Conservation (phyloP, 2,113 vertebrate species). For the Empidonax alnorum region DNA sequence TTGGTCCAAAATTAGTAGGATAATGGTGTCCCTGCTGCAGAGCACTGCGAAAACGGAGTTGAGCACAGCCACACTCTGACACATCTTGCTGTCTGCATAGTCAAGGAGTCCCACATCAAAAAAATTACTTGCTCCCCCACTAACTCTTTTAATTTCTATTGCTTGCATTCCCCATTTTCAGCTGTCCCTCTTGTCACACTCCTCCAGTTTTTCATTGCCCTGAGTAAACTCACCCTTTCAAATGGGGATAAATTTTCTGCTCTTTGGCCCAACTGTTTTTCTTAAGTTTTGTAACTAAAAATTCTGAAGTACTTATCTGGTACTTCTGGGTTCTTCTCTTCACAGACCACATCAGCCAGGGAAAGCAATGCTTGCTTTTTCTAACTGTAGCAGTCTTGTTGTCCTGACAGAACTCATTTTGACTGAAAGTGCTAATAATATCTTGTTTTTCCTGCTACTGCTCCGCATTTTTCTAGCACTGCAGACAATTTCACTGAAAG, state of each 20-base stretch:
- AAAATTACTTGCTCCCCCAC: background rate
- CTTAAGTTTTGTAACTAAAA: background rate
- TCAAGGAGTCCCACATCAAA: background rate
- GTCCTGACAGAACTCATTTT: background rate
- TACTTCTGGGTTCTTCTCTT: background rate
- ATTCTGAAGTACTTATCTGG: background rate
- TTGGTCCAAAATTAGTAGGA: background rate
- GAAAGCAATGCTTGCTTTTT: background rate
- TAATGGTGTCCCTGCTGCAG: background rate
- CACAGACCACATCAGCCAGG: background rate
- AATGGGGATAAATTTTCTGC: background rate
- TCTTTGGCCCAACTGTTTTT: background rate
- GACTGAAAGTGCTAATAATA: constrained; percentile 17
- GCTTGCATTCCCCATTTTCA: background rate
- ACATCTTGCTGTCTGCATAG: background rate
- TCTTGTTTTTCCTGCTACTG: background rate
- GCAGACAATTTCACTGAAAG: constrained; percentile 18
- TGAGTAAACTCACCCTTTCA: background rate
- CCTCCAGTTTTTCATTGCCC: background rate
- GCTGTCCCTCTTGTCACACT: background rate
- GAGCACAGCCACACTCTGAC: background rate
- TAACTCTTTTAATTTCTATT: background rate
- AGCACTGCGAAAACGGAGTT: background rate
- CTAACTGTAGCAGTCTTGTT: background rate
- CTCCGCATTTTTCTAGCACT: constrained; percentile 4